phyloP scores from a whole-genome alignment of 1,140 invertebrate species.

The Dolichoris vasculosae region DNA sequence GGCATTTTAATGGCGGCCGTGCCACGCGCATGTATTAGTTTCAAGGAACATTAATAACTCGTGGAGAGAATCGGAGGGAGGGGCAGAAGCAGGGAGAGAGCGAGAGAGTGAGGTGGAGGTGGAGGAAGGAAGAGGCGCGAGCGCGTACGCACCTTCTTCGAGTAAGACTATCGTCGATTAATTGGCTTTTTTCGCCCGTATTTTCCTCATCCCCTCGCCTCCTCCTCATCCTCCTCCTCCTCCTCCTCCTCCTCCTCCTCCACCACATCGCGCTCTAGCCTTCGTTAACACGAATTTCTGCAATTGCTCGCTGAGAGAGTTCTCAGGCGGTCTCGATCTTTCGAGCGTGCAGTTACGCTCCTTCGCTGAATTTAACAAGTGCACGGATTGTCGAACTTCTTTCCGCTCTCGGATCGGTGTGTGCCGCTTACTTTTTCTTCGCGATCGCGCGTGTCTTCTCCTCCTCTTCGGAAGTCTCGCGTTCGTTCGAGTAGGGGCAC shows the following conservation, averaged over 20 bases:
- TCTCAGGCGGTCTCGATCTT: background rate
- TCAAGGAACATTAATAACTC: slow-evolving; percentile 72
- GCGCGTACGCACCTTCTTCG: slow-evolving; percentile 9
- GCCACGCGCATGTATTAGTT: slow-evolving; percentile 69
- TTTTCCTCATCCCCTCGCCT: too few relatives aligned
- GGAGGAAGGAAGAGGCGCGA: background rate
- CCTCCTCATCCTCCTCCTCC: too few relatives aligned
- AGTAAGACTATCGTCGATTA: slow-evolving; percentile 67
- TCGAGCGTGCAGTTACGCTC: background rate
- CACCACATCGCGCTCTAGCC: too few relatives aligned
- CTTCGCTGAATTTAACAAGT: background rate
- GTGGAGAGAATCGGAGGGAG: background rate
- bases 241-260: too few relatives aligned
- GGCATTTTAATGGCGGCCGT: slow-evolving; percentile 72
- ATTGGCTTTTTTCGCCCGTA: slow-evolving; percentile 56
- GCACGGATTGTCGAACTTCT: background rate
- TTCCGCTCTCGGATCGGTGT: background rate
- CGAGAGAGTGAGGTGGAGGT: slow-evolving; percentile 18
- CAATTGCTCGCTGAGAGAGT: background rate
- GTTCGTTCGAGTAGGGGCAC: background rate
- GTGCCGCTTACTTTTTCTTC: background rate
- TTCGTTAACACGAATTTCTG: background rate
- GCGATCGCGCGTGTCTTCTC: background rate
- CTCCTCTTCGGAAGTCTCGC: background rate
- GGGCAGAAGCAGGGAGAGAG: background rate